phyloP scores from a whole-genome alignment of 2,113 vertebrate genomes.

The Eurypyga helias region DNA sequence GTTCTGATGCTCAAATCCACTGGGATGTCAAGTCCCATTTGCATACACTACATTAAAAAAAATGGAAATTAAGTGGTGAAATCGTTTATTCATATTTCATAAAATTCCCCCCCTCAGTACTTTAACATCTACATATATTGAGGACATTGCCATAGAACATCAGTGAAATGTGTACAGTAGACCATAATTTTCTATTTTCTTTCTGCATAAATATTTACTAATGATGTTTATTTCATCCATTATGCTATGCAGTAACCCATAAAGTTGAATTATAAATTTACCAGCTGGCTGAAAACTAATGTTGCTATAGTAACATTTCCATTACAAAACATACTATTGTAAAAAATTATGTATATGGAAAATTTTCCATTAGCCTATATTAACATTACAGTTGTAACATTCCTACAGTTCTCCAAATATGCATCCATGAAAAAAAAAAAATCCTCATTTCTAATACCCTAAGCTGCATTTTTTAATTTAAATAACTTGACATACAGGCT shows the following conservation, averaged over 20 bases:
- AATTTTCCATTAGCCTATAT: neutral
- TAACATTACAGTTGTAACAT: neutral
- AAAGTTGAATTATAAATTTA: neutral
- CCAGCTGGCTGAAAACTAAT: neutral
- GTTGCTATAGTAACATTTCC: neutral
- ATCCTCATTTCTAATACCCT: neutral
- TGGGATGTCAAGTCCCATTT: neutral
- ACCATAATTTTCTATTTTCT: neutral
- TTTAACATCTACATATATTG: neutral
- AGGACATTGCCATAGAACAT: neutral
- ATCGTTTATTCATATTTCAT: neutral
- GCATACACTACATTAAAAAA: neutral
- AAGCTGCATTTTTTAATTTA: neutral
- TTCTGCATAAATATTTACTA: neutral
- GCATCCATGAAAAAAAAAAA: neutral
- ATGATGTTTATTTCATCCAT: neutral
- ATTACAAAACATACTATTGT: neutral
- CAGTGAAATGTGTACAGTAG: neutral
- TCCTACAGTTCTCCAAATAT: neutral
- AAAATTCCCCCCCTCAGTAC: neutral
- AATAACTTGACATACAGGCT: neutral
- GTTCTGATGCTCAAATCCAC: neutral
- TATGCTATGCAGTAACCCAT: neutral
- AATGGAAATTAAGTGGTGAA: neutral
- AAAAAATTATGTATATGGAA: neutral